Percentiles rank a stretch among this genome's conserved stretches.
Conservation (phyloP, 2,113 vertebrate genomes). For the Siphamia tubifer region DNA sequence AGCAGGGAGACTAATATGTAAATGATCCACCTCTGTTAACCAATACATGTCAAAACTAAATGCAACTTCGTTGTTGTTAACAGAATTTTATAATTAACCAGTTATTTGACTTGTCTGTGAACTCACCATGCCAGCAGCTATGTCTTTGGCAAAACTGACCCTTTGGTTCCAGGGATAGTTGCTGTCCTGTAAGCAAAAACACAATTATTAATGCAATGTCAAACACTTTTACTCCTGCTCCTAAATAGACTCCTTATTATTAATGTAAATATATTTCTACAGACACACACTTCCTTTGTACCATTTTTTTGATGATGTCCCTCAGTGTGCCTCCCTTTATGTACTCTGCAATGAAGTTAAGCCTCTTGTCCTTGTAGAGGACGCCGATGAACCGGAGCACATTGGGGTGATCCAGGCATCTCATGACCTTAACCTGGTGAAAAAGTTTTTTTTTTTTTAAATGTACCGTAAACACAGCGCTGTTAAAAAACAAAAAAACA, state of each 20-base stretch:
- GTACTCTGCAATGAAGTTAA: conserved; percentile 98
- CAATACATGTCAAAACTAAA: too few species aligned
- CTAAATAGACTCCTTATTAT: not conserved
- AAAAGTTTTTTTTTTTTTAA: not conserved
- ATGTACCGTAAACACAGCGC: not conserved
- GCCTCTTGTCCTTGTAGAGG: conserved; percentile 97
- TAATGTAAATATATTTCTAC: not conserved
- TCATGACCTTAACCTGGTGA: conserved; percentile 95
- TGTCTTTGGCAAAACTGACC: conserved; percentile 96
- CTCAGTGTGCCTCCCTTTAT: conserved; percentile 95
- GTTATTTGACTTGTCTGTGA: not conserved
- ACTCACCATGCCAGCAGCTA: conserved; percentile 93
- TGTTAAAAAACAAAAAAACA: not conserved
- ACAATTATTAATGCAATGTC: not conserved
- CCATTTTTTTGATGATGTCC: conserved; percentile 94
- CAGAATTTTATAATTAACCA: not conserved
- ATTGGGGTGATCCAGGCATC: conserved; percentile 95
- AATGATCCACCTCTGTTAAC: too few species aligned
- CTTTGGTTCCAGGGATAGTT: conserved; percentile 93
- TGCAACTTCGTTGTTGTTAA: not conserved
- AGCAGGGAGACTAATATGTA: too few species aligned
- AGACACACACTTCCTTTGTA: conserved; percentile 38
- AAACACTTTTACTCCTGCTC: not conserved
- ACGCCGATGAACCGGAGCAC: conserved; percentile 97
- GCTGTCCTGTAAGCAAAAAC: conserved; percentile 80